phyloP scores from a whole-genome alignment of 2,113 vertebrate genomes.

The Pipa parva region DNA sequence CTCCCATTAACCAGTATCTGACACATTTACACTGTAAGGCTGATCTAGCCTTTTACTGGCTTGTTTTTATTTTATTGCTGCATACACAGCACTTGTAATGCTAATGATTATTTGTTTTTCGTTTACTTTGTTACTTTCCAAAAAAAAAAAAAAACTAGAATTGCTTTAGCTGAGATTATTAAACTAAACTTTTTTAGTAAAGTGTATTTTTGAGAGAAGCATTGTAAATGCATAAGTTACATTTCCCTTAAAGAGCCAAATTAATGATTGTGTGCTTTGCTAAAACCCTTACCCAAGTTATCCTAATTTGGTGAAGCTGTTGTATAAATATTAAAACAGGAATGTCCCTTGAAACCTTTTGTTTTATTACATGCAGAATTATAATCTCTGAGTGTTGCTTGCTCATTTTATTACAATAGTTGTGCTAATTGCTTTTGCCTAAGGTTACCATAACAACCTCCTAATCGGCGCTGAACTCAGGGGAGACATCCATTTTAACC shows the following conservation, averaged over 20 bases:
- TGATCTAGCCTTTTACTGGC: no score
- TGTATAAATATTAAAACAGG: neutral
- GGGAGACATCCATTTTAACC: neutral
- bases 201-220: neutral
- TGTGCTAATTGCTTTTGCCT: neutral
- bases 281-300: neutral
- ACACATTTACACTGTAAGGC: no score
- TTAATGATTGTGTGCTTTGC: neutral
- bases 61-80: no score
- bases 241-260: neutral
- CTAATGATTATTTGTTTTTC: no score
- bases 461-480: neutral
- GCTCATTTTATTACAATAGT: neutral
- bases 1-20: no score
- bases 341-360: neutral
- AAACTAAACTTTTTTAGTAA: neutral
- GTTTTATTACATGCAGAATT: neutral
- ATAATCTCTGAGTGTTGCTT: neutral
- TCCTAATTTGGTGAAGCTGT: neutral
- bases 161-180: neutral
- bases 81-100: neutral
- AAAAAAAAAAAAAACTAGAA: no score
- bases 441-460: neutral
- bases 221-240: neutral
- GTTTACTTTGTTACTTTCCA: no score